Percentiles rank a stretch among this genome's conserved stretches.
phyloP scores from a whole-genome alignment of 1,140 invertebrate species.

The Hylyphantes graminicola region DNA sequence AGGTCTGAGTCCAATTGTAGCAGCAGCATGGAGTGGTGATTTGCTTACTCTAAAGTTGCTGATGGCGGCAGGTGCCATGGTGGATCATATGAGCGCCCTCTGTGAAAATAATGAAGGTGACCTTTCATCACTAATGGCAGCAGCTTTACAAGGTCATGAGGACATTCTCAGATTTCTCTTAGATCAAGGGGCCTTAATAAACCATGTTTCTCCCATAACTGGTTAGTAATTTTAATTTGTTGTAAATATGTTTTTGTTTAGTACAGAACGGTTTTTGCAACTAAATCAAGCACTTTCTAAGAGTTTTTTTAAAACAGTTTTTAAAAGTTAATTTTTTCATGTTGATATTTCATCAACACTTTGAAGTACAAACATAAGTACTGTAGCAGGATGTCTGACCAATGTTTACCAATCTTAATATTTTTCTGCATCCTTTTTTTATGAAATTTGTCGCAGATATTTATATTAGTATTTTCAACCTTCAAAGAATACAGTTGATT shows the following conservation, averaged over 20 bases:
- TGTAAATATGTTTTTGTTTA: not conserved
- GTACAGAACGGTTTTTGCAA: too few species aligned
- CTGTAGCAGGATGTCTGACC: too few species aligned
- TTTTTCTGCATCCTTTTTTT: too few species aligned
- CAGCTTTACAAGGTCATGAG: conserved; percentile 67
- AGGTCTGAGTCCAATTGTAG: conserved; percentile 43
- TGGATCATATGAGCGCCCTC: conserved; percentile 67
- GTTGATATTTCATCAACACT: too few species aligned
- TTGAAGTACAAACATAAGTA: too few species aligned
- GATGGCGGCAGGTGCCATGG: conserved; percentile 68
- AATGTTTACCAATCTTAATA: too few species aligned
- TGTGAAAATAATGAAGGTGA: conserved; percentile 65
- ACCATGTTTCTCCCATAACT: conserved; percentile 59
- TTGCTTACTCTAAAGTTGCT: conserved; percentile 65
- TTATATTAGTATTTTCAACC: too few species aligned
- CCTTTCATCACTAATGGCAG: conserved; percentile 70
- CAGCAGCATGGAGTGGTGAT: conserved; percentile 49
- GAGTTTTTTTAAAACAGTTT: too few species aligned
- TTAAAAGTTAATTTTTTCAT: too few species aligned
- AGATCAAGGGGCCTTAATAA: conserved; percentile 67
- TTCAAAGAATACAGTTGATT: too few species aligned
- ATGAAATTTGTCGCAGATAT: too few species aligned
- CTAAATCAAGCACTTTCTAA: too few species aligned
- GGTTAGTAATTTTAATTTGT: conserved; percentile 42
- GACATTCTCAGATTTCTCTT: conserved; percentile 68